Base-by-base conservation (phyloP, 1,140 invertebrate species). In the Ectropis grisescens region DNA sequence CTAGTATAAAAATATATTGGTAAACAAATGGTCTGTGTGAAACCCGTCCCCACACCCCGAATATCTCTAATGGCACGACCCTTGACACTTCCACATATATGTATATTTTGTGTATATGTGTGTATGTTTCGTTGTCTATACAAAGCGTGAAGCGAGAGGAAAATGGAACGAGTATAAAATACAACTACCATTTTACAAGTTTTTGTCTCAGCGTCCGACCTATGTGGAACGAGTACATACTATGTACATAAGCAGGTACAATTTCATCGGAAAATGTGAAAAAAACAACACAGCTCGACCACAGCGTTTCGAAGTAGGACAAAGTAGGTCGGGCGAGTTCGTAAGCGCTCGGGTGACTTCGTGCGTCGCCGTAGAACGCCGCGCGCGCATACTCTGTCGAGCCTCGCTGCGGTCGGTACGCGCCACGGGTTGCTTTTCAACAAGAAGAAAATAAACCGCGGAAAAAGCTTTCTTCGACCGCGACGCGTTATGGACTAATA, bases 211-310 rank as follows among this genome's bases (percentile, higher is more conserved):
- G 16, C 16, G 16, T 19, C 16, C 16, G n/a, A n/a, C n/a, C n/a
- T n/a, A n/a, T n/a, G n/a, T n/a, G n/a, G n/a, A 19, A 4, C 8
- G 3, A 19, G 3, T 8, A 19, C 16, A 3, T 19, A 19, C 3
- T 19, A 8, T 26, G 10, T 26, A 26, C 16, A 31, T 36, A 40
- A 32, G 37, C 39, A 59, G 51, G 52, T 58, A 58, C 57, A 58
- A 66, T 69, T 79, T 74, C 68, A 75, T 69, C 60, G 74, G 71
- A 79, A 79, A 79, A 74, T 74, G 60, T 41, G 55, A 69, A 72
- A 74, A 66, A 75, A 76, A 74, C 53, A 51, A 32, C 46, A n/a
- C n/a, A 41, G 55, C 42, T 59, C 55, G 60, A 58, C 64, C 67
- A 52, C 67, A 58, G 53, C 60, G 58, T 58, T 67, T 61, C 60